A percentile compares a stretch with the other conserved stretches of the same genome.
Evolutionary conservation across 1,140 invertebrate species (phyloP).

Genomic region (Drosophila sturtevanti): DNA sequence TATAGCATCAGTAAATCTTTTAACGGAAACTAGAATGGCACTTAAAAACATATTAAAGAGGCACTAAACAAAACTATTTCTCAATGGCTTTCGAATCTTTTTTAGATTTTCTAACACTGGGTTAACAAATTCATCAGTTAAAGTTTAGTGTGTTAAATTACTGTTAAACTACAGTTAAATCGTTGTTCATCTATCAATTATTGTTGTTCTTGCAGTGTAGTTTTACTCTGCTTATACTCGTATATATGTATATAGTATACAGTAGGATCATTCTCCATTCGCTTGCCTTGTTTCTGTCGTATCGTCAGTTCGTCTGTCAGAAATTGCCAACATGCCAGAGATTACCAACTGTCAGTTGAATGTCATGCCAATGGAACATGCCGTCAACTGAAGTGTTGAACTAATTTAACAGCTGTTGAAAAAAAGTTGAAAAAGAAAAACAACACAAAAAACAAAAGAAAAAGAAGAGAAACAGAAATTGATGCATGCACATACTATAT

Average conservation of each 20-base stretch:
- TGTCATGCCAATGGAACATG: constrained; percentile 82
- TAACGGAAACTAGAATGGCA: not conserved
- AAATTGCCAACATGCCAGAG: constrained; percentile 83
- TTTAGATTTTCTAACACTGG: constrained; percentile 26
- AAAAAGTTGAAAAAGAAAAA: constrained; percentile 38
- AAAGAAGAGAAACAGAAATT: not conserved
- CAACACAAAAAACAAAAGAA: constrained; percentile 11
- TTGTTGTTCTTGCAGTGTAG: constrained; percentile 40
- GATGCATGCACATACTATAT: constrained; percentile 22
- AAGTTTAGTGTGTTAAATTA: not conserved
- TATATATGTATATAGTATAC: too few species aligned
- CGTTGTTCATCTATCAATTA: too few species aligned
- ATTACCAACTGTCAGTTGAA: constrained; percentile 83
- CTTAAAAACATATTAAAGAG: too few species aligned
- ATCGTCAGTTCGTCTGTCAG: constrained; percentile 60
- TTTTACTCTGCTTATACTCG: not conserved
- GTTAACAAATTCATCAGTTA: constrained; percentile 9
- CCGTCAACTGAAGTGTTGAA: constrained; percentile 83
- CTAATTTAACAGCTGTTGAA: constrained; percentile 83
- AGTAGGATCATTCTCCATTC: constrained; percentile 38
- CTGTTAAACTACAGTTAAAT: too few species aligned
- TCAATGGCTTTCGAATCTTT: too few species aligned
- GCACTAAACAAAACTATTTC: too few species aligned
- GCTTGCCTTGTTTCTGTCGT: not conserved
- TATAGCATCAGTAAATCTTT: not conserved